Evolutionary conservation across 2,797 vertebrate species (phyloP), one percentile per base, ranked within the genome.

Genomic region (Clarias pachynema): DNA sequence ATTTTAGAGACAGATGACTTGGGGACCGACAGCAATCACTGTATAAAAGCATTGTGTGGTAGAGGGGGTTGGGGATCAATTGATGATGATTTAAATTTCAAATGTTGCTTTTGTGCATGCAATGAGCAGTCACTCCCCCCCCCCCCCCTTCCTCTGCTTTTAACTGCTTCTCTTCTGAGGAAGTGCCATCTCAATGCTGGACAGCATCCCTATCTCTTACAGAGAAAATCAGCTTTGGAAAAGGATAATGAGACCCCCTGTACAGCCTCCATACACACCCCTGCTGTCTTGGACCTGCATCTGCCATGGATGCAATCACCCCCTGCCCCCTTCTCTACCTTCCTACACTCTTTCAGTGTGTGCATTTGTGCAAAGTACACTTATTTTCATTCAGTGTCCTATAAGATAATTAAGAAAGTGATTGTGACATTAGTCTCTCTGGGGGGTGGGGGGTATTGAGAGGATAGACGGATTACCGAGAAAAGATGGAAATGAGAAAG

Each of bases 191-290:
- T 89, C 88, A 88, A 89, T 85, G 84, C 87, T 89, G 91, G 79
- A 84, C 65, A 59, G 73, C 73, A 86, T 81, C 70, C 75, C 73
- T 62, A 80, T 84, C 57, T 84, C 63, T 82, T 88, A 86, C 83
- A 70, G 74, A 72, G 59, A 85, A 91, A 89, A 86, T 63, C 34
- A 91, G 89, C 85, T 79, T 91, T 93, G 91, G 89, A 88, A 89
- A 84, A 91, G 86, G 92, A 93, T 94, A 95, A 95, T 94, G 94
- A 92, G 86, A 66, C 89, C 87, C 90, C 92, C 90, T 82, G 89
- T 91, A 87, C 90, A 44, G 89, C 86, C 87, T 89, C 83, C 77
- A 72, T 86, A 89, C 87, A 88, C 89, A 88, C 88, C 86, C 89
- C 81, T 37, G 29, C 88, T 82, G 91, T 87, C 88, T 93, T 86